Evolutionary conservation across 37 sponge, comb jelly and placozoan species (phyloP).

Genomic region (Cliona cf. orientalis): DNA sequence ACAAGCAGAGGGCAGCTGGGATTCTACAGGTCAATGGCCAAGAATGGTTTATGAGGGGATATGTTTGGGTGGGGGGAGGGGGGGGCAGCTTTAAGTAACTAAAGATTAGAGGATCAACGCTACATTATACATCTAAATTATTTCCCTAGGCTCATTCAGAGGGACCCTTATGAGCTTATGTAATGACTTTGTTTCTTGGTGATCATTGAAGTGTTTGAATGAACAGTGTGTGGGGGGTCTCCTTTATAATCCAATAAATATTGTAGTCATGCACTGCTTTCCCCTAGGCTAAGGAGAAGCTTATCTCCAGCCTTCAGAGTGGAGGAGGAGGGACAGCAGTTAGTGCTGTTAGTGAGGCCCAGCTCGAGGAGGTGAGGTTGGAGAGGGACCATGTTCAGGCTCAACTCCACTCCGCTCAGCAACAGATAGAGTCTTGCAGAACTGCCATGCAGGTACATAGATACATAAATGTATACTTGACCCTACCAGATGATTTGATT

Average conservation of each 20-base stretch:
- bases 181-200: too few relatives aligned
- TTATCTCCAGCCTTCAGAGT: conserved; percentile 52
- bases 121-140: too few relatives aligned
- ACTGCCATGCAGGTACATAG: conserved; percentile 38
- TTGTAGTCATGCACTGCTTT: too few relatives aligned
- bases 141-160: too few relatives aligned
- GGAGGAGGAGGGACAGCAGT: background rate
- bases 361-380: conserved; percentile 50
- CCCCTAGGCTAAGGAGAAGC: conserved; percentile 68
- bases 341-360: conserved; percentile 20
- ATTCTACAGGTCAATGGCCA: conserved; percentile 66
- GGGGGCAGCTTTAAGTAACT: too few relatives aligned
- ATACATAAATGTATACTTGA: background rate
- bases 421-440: conserved; percentile 27
- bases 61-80: too few relatives aligned
- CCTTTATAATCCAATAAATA: too few relatives aligned
- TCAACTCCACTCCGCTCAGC: conserved; percentile 33
- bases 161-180: too few relatives aligned
- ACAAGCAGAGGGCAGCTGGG: conserved; percentile 74
- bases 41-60: background rate
- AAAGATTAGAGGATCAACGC: too few relatives aligned
- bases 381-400: conserved; percentile 50
- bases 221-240: too few relatives aligned
- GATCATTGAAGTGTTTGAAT: too few relatives aligned
- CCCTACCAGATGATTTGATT: background rate